phyloP scores from a whole-genome alignment of 2,797 vertebrate species.

The Steatocranus sp. region DNA sequence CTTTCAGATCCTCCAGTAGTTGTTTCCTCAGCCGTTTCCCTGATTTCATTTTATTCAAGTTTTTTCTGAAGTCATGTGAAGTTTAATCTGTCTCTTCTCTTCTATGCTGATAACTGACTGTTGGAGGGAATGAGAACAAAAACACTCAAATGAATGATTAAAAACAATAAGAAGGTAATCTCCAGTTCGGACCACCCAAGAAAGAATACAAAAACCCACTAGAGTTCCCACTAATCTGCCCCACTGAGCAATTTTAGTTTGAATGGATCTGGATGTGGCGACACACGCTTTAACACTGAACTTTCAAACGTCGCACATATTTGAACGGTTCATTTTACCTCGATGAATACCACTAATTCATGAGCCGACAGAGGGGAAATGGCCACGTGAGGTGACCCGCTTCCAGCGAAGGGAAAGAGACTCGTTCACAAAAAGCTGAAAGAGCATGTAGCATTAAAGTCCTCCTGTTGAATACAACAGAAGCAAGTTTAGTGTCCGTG shows the following conservation, averaged over 20 bases:
- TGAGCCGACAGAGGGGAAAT: not conserved
- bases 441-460: not conserved
- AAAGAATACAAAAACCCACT: not conserved
- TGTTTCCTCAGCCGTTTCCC: not conserved
- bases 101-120: not conserved
- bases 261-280: not conserved
- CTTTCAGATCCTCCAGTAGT: not conserved
- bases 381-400: fast-evolving
- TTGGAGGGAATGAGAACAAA: not conserved
- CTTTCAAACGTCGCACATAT: not conserved
- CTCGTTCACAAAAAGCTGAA: not conserved
- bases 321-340: not conserved
- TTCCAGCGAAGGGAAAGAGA: fast-evolving
- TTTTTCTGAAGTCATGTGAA: not conserved
- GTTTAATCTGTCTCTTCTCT: not conserved
- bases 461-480: not conserved
- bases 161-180: not conserved
- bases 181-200: not conserved
- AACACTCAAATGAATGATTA: not conserved
- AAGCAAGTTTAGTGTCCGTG: not conserved
- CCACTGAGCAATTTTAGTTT: not conserved
- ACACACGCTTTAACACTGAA: not conserved
- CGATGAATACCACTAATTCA: not conserved
- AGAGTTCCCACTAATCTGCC: not conserved
- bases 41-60: not conserved